These are phyloP conservation scores for Bombus vancouverensis DNA, from an alignment of 1,140 invertebrate genomes.

Conservation along the genomic window DNA sequence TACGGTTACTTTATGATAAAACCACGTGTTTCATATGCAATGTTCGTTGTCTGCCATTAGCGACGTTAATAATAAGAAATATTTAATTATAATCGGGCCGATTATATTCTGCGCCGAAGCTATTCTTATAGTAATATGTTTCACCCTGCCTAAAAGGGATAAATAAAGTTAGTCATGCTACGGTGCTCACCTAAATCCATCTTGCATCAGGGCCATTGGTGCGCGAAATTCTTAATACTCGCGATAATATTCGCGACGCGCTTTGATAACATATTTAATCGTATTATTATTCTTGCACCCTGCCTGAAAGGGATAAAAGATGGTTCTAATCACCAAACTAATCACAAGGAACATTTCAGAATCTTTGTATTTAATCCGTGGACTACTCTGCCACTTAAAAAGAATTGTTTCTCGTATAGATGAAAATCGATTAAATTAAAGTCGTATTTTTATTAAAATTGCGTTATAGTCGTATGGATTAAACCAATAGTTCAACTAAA, in stretches of 20 bases:
- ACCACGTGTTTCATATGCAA: not conserved
- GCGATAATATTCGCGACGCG: slow-evolving; percentile 49
- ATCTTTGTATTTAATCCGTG: not conserved
- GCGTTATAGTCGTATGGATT: not conserved
- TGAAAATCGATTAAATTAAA: not conserved
- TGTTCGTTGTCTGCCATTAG: not conserved
- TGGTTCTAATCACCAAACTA: slow-evolving; percentile 51
- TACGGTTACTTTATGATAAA: not conserved
- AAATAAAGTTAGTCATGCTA: slow-evolving; percentile 70
- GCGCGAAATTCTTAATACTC: slow-evolving; percentile 37
- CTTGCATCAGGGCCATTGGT: slow-evolving; percentile 64
- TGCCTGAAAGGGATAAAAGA: slow-evolving; percentile 74
- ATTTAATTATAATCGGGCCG: slow-evolving; percentile 64
- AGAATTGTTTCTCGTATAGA: not conserved
- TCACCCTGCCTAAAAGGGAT: slow-evolving; percentile 74
- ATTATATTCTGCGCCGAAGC: slow-evolving; percentile 65
- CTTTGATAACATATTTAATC: slow-evolving; percentile 66
- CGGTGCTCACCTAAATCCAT: slow-evolving; percentile 69
- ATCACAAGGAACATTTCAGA: slow-evolving; percentile 16
- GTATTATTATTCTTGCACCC: slow-evolving; percentile 68
- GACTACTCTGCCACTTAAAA: not conserved
- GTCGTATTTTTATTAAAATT: not conserved
- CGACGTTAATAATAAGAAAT: slow-evolving; percentile 1
- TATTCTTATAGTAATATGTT: slow-evolving; percentile 64
- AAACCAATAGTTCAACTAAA: not conserved